A percentile compares a stretch with the other conserved stretches of the same genome.
Conservation (phyloP, 1,140 invertebrate species). For the Drosophila mayri region DNA sequence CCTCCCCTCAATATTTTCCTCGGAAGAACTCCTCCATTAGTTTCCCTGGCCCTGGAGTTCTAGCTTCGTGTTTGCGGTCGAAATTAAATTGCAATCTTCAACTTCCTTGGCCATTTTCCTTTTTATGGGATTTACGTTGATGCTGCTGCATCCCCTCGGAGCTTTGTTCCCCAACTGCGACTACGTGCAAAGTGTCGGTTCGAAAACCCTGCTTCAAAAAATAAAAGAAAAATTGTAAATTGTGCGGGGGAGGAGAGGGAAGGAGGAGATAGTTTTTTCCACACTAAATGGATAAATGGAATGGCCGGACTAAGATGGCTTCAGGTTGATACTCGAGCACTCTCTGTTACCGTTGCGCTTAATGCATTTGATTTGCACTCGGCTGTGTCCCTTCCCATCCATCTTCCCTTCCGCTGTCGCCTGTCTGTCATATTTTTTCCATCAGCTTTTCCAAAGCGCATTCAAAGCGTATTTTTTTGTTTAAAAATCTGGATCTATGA, state of each 20-base stretch:
- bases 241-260: slow-evolving; percentile 16
- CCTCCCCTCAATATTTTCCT: slow-evolving; percentile 26
- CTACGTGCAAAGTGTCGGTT: slow-evolving; percentile 73
- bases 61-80: slow-evolving; percentile 65
- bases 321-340: slow-evolving; percentile 48
- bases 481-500: no score
- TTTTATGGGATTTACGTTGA: slow-evolving; percentile 75
- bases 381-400: slow-evolving; percentile 21
- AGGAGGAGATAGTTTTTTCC: slow-evolving; percentile 28
- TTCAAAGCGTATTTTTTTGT: not conserved
- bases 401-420: slow-evolving; percentile 4
- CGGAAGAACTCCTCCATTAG: slow-evolving; percentile 46
- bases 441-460: slow-evolving; percentile 4
- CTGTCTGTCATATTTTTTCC: slow-evolving; percentile 19
- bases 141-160: slow-evolving; percentile 26
- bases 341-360: slow-evolving; percentile 79
- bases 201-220: slow-evolving; percentile 25
- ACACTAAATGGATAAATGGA: slow-evolving; percentile 69
- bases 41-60: slow-evolving; percentile 34
- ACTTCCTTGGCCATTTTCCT: slow-evolving; percentile 72
- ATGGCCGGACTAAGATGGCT: slow-evolving; percentile 25
- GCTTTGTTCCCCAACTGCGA: slow-evolving; percentile 50
- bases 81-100: slow-evolving; percentile 82
- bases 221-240: not conserved
- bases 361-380: slow-evolving; percentile 79